phyloP scores from a whole-genome alignment of 2,113 vertebrate species.

The Mastomys natalensis region DNA sequence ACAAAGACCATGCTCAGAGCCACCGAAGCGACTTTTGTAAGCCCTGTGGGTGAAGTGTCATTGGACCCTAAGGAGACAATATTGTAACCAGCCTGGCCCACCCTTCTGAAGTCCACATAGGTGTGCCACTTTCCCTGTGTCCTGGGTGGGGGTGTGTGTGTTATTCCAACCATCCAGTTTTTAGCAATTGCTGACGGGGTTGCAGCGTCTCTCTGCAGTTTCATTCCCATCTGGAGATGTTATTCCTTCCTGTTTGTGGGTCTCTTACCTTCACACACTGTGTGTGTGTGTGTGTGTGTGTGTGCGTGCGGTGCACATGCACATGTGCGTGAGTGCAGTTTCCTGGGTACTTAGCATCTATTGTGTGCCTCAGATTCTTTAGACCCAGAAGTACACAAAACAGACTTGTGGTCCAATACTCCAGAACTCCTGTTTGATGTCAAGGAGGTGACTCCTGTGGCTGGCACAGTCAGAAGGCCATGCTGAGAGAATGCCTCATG shows the following conservation, averaged over 20 bases:
- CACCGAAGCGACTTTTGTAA: background rate
- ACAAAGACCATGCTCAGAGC: background rate
- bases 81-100: background rate
- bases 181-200: background rate
- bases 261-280: background rate
- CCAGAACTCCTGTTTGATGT: background rate
- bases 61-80: background rate
- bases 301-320: background rate
- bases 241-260: background rate
- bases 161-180: background rate
- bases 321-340: too few species aligned
- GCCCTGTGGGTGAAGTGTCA: background rate
- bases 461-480: background rate
- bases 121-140: background rate
- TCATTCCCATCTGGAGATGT: background rate
- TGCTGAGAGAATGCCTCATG: background rate
- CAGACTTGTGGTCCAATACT: background rate
- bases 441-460: background rate
- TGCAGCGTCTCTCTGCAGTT: background rate
- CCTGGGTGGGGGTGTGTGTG: too few species aligned
- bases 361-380: background rate
- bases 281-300: background rate
- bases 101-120: background rate
- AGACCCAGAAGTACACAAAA: background rate
- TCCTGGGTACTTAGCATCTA: background rate